phyloP scores from a whole-genome alignment of 2,888 invertebrate genomes.

The Caenorhabditis sp. region DNA sequence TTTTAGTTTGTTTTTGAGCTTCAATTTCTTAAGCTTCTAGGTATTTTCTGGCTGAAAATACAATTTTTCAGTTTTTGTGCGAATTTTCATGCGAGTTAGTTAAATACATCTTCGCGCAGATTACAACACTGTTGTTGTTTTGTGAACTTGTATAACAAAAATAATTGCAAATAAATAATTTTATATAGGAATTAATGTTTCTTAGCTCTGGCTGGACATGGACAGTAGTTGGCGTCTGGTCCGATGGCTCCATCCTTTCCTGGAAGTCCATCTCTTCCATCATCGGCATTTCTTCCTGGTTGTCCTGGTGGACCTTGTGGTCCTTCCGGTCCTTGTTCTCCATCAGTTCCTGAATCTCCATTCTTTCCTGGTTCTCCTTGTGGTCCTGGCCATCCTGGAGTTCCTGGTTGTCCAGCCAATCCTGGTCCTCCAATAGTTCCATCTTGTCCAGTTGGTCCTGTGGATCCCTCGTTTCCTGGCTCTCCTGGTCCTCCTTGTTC shows the following conservation, averaged over 20 bases:
- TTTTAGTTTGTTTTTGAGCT: too few relatives aligned
- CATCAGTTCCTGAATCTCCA: slow-evolving; percentile 46
- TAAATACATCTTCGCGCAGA: too few relatives aligned
- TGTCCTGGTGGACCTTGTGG: slow-evolving; percentile 48
- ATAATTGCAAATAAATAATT: background rate
- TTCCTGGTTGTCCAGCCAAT: slow-evolving; percentile 47
- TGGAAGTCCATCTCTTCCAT: slow-evolving; percentile 45
- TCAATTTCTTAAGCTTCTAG: too few relatives aligned
- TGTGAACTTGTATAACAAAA: background rate
- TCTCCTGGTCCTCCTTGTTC: slow-evolving; percentile 46
- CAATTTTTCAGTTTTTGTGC: too few relatives aligned
- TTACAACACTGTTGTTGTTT: too few relatives aligned
- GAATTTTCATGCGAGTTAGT: too few relatives aligned
- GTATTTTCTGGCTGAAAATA: too few relatives aligned
- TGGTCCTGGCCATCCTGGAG: slow-evolving; percentile 51
- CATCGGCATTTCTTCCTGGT: slow-evolving; percentile 47
- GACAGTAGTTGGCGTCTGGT: slow-evolving; percentile 56
- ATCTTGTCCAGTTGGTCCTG: slow-evolving; percentile 42
- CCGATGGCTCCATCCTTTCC: slow-evolving; percentile 51
- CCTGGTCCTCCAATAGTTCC: slow-evolving; percentile 50
- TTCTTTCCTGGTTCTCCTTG: slow-evolving; percentile 54
- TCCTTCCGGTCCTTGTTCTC: slow-evolving; percentile 49
- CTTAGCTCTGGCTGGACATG: slow-evolving; percentile 51
- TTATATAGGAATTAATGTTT: slow-evolving; percentile 18
- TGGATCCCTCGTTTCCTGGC: slow-evolving; percentile 44